Evolutionary conservation across 2,888 invertebrate species (phyloP), one percentile per base, ranked within the genome.

Genomic region (Lysandra bellargus): DNA sequence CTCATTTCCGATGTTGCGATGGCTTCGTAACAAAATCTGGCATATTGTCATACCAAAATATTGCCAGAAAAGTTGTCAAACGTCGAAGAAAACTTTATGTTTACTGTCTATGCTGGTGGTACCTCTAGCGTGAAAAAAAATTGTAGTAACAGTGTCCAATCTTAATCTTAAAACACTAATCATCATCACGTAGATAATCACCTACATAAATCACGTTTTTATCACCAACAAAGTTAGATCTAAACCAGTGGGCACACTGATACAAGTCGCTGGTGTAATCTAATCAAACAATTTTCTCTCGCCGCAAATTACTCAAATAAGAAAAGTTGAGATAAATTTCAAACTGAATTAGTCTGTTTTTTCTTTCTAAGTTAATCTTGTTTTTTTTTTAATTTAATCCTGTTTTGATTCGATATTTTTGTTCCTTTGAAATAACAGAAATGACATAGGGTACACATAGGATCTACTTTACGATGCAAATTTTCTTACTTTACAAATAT

Each of bases 391-490:
- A 12, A 64, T 64, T 64, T 69, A 37, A 69, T 69, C 64, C 1
- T 17, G 69, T 37, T 69, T 37, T 79, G 61, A 33, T 79, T 33
- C 14, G 23, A 80, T 78, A 80, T 64, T 30, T 64, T 64, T 23
- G 0, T 12, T 12, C 30, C 9, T 9, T 57, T 0, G 0, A 17
- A 17, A 57, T 57, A 17, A 17, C 4, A 57, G 17, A 17, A 57
- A 4, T 57, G 1, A 57, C 4, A 17, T 1, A 53, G 53, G 53
- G 53, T 53, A 57, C 14, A 14, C 17, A 53, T 23, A 23, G 23
- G 23, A 53, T 53, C 53, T 14, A 53, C 2, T 44, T 49, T 49
- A 49, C 49, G 0, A 0, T 49, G 49, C 1, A 12, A 44, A 9
- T 40, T 44, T 49, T 49, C 49, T 49, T 49, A 49, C 49, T 2